phyloP scores from a whole-genome alignment of 1,140 invertebrate species.

The Dendroctonus valens region DNA sequence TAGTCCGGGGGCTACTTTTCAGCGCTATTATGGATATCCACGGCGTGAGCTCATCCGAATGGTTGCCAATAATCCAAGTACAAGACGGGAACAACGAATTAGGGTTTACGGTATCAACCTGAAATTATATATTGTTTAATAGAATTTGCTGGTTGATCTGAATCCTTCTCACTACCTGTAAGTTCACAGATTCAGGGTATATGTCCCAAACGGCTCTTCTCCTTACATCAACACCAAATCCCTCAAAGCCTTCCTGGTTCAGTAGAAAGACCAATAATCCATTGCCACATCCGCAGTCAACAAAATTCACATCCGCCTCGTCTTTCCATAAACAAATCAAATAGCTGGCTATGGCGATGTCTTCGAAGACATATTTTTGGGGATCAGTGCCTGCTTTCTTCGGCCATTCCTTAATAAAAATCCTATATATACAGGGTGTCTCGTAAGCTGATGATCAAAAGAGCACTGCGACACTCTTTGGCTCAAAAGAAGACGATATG shows the following conservation, averaged over 20 bases:
- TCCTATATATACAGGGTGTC: too few species aligned
- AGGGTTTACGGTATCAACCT: slow-evolving; percentile 53
- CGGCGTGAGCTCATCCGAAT: slow-evolving; percentile 96
- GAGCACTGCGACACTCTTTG: too few species aligned
- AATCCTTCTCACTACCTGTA: slow-evolving; percentile 45
- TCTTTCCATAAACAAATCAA: slow-evolving; percentile 77
- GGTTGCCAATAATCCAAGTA: slow-evolving; percentile 98
- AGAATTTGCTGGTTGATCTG: neutral
- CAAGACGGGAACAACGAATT: slow-evolving; percentile 68
- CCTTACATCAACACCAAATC: slow-evolving; percentile 87
- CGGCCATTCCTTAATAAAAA: slow-evolving; percentile 68
- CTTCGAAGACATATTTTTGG: slow-evolving; percentile 94
- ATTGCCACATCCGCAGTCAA: slow-evolving; percentile 96
- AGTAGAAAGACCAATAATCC: slow-evolving; percentile 90
- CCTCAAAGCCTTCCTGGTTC: slow-evolving; percentile 78
- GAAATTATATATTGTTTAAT: slow-evolving; percentile 12
- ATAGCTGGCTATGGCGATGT: slow-evolving; percentile 92
- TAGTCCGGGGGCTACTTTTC: slow-evolving; percentile 61
- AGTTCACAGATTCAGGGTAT: slow-evolving; percentile 59
- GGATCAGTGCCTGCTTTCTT: slow-evolving; percentile 83
- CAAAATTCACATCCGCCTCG: slow-evolving; percentile 67
- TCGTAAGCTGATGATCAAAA: too few species aligned
- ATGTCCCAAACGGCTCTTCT: slow-evolving; percentile 88
- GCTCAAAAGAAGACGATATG: too few species aligned
- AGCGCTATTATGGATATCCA: slow-evolving; percentile 95